Base-by-base conservation (phyloP, 2,888 invertebrate genomes). In the Barypeithes pellucidus region DNA sequence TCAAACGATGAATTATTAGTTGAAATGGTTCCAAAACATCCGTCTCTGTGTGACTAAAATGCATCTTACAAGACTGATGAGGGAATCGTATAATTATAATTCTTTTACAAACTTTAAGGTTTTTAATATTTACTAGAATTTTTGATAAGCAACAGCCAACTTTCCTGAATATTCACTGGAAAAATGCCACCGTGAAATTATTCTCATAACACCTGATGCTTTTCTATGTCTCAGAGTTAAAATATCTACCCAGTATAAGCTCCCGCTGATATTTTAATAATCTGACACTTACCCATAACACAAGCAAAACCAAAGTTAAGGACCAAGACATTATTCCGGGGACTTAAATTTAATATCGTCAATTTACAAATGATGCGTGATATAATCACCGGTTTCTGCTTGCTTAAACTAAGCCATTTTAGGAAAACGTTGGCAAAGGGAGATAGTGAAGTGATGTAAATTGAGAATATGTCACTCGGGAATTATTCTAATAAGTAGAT, bases 311-410 rank as follows among this genome's bases (percentile, higher is more conserved):
- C 41, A 41, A 14, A 41, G n/a, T 43, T 43, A 43, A 43, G 43
- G 43, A 43, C 43, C 43, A 43, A 41, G 41, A 41, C 14, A 41
- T 41, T 43, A 43, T 16, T 39, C 16, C 16, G 16, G 52, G 41
- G 39, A 41, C 54, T 66, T 66, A 52, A 39, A 66, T 54, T 66
- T 66, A 66, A 66, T 66, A 66, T 39, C 39, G 54, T 16, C 43
- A 43, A 43, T 43, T 16, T 43, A 43, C 59, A 67, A 57, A 67
- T 67, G 29, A 43, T 57, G 67, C 59, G 52, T 67, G 57, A 67
- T 41, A 43, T 67, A 67, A 67, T 67, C 59, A 43, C 43, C 43
- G 43, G 43, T 43, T 43, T 43, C 43, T 43, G 47, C 20, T 47
- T 18, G 47, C 47, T 47, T 11, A 20, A 47, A 18, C 47, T 47